These are phyloP conservation scores for Drosophila insularis DNA, from an alignment of 1,140 invertebrate species.

Conservation along the genomic window DNA sequence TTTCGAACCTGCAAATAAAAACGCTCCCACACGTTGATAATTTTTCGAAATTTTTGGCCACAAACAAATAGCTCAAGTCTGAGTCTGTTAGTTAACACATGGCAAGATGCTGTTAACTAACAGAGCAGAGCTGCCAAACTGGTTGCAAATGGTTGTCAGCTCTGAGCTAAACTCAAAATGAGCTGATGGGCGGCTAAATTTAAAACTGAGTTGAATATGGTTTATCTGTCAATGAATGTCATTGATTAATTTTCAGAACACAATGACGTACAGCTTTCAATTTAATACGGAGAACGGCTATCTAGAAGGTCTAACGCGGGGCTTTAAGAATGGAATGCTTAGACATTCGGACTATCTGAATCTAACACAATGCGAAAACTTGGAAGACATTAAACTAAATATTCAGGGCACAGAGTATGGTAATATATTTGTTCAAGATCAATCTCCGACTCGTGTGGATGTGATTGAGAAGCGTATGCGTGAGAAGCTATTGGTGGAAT, in stretches of 20 bases:
- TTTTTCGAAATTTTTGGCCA: not conserved
- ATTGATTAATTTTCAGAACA: not conserved
- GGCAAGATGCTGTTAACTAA: not conserved
- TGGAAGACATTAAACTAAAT: constrained; percentile 99
- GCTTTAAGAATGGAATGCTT: constrained; percentile 98
- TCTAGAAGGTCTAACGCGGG: constrained; percentile 97
- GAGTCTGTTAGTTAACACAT: not conserved
- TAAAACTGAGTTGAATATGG: not conserved
- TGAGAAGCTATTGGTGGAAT: constrained; percentile 98
- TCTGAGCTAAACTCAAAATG: not conserved
- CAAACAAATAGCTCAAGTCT: not conserved
- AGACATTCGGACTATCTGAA: constrained; percentile 98
- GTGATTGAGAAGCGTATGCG: constrained; percentile 98
- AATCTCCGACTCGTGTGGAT: constrained; percentile 95
- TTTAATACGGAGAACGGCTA: constrained; percentile 98
- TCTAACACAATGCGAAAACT: constrained; percentile 98
- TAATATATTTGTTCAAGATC: constrained; percentile 97
- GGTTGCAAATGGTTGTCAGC: not conserved
- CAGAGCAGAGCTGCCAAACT: not conserved
- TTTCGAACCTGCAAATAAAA: constrained; percentile 5
- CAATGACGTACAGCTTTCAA: constrained; percentile 33
- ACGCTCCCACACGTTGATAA: constrained; percentile 4
- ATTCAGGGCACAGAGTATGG: constrained; percentile 99
- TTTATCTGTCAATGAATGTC: not conserved
- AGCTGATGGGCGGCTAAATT: not conserved